Evolutionary conservation across 2,113 vertebrate genomes (phyloP).

Genomic region (Narcine bancroftii): DNA sequence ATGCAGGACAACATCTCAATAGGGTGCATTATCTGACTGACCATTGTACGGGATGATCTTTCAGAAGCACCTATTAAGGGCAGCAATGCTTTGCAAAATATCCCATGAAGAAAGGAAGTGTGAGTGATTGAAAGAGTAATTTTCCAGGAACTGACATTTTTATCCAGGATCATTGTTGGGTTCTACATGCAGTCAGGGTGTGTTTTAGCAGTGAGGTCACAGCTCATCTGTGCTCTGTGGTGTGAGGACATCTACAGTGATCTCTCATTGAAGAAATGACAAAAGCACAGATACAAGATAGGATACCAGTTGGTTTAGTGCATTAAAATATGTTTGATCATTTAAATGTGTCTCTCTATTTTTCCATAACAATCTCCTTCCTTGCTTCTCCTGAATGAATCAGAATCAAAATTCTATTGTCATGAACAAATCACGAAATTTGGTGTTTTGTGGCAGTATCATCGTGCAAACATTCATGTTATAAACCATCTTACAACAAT

Average conservation of each 20-base stretch:
- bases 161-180: neutral
- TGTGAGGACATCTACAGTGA: neutral
- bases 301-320: too few relatives aligned
- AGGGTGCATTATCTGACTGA: neutral
- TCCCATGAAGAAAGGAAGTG: neutral
- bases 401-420: too few relatives aligned
- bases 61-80: neutral
- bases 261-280: neutral
- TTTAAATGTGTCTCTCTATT: neutral
- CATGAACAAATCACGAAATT: too few relatives aligned
- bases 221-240: neutral
- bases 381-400: neutral
- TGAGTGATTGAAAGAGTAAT: neutral
- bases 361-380: neutral
- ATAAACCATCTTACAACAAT: too few relatives aligned
- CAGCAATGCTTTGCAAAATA: neutral
- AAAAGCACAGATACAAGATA: neutral
- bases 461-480: too few relatives aligned
- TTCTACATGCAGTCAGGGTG: neutral
- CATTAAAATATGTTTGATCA: neutral
- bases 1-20: neutral
- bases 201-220: neutral
- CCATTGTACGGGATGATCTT: neutral
- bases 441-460: too few relatives aligned
- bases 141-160: neutral